These are phyloP conservation scores for Nephila pilipes DNA, from an alignment of 1,140 invertebrate species.

Conservation along the genomic window DNA sequence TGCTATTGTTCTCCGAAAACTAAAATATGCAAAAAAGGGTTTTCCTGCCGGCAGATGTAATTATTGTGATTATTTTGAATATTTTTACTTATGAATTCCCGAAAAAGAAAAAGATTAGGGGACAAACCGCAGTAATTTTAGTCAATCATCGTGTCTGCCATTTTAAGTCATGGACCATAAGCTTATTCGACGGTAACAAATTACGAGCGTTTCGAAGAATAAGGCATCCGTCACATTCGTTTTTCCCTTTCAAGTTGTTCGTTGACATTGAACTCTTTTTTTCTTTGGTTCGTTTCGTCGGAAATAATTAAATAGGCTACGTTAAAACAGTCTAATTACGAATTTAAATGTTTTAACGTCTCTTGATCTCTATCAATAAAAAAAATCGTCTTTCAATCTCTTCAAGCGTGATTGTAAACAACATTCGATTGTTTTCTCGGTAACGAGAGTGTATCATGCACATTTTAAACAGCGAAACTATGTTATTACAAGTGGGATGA, in stretches of 20 bases:
- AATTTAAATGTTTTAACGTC: not conserved
- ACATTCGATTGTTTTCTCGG: not conserved
- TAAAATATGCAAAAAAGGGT: not conserved
- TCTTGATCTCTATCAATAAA: no score
- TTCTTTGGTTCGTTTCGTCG: not conserved
- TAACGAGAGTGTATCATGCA: not conserved
- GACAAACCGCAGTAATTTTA: not conserved
- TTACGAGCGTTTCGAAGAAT: not conserved
- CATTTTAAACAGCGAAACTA: not conserved
- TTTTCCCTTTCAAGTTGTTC: not conserved
- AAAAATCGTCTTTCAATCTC: not conserved
- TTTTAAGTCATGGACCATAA: not conserved
- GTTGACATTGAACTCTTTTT: conserved; percentile 15
- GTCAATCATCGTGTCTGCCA: not conserved
- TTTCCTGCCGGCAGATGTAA: not conserved
- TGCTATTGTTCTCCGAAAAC: not conserved
- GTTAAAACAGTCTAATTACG: not conserved
- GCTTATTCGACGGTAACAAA: conserved; percentile 13
- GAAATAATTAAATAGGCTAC: not conserved
- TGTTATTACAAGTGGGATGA: not conserved
- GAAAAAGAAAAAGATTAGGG: not conserved
- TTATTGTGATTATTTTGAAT: not conserved
- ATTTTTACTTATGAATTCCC: not conserved
- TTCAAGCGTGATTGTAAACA: no score
- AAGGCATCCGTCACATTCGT: not conserved